A percentile compares a stretch with the other conserved stretches of the same genome.
phyloP scores from a whole-genome alignment of 1,140 invertebrate species.

The Phocides pigmalion region DNA sequence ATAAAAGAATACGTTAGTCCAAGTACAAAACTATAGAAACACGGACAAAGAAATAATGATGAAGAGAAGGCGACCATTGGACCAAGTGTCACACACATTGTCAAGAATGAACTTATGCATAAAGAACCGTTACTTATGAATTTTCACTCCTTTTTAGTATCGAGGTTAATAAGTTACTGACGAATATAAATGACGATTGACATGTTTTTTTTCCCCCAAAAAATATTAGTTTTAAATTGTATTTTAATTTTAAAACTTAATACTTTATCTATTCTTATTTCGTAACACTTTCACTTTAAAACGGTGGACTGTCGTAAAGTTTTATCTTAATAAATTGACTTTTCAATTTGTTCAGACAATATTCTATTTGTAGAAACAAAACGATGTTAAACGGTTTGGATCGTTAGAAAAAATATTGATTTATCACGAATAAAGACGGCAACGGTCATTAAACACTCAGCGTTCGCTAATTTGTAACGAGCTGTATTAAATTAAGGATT shows the following conservation, averaged over 20 bases:
- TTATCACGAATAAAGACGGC: constrained; percentile 8
- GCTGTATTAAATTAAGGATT: constrained; percentile 15
- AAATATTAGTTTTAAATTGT: background rate
- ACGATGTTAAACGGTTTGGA: constrained; percentile 7
- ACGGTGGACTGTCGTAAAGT: background rate
- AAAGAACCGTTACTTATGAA: constrained; percentile 22
- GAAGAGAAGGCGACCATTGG: constrained; percentile 8
- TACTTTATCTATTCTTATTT: background rate
- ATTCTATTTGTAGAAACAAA: constrained; percentile 1
- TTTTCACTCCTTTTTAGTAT: constrained; percentile 33
- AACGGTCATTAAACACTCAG: constrained; percentile 17
- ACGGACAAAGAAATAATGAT: constrained; percentile 27
- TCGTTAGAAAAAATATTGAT: constrained; percentile 1
- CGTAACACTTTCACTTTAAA: constrained; percentile 10
- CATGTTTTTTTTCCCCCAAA: constrained; percentile 3
- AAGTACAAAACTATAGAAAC: constrained; percentile 21
- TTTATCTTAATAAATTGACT: background rate
- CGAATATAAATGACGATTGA: constrained; percentile 21
- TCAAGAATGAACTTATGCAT: constrained; percentile 23
- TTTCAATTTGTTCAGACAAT: too few relatives aligned
- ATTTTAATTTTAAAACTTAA: background rate
- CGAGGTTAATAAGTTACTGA: constrained; percentile 30
- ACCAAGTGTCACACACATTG: constrained; percentile 24
- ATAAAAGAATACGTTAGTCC: constrained; percentile 12
- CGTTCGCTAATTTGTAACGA: constrained; percentile 16